phyloP scores from a whole-genome alignment of 2,113 vertebrate genomes.

The Willisornis vidua region DNA sequence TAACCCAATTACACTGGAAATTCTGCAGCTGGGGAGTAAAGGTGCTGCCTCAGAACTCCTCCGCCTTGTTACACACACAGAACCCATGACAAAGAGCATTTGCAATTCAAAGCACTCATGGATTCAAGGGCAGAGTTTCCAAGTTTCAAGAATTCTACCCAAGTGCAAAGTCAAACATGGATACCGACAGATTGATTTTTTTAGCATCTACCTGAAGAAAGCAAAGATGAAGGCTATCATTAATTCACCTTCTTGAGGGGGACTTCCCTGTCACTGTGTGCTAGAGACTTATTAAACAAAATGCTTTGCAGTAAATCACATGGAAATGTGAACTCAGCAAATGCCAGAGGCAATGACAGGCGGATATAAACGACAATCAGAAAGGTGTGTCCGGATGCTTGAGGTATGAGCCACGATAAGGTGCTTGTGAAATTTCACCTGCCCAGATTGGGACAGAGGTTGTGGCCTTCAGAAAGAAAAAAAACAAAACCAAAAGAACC shows the following conservation, averaged over 20 bases:
- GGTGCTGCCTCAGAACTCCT: neutral
- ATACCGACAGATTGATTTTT: neutral
- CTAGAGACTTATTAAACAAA: slow-evolving; percentile 6
- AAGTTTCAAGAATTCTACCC: neutral
- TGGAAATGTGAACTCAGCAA: slow-evolving; percentile 61
- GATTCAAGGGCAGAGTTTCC: slow-evolving; percentile 26
- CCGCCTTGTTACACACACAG: neutral
- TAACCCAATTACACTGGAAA: neutral
- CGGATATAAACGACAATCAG: slow-evolving; percentile 65
- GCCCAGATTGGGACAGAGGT: neutral
- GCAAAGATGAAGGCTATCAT: neutral
- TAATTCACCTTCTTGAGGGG: slow-evolving; percentile 8
- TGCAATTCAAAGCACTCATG: neutral
- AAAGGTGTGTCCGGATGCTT: slow-evolving; percentile 65
- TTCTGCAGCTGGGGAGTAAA: neutral
- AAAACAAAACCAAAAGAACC: neutral
- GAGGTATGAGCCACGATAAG: slow-evolving; percentile 62
- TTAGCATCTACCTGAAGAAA: neutral
- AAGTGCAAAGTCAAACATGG: neutral
- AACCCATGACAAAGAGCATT: neutral
- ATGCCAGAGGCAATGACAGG: slow-evolving; percentile 60
- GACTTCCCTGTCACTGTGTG: neutral
- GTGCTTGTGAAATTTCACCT: slow-evolving; percentile 57
- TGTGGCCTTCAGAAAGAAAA: neutral
- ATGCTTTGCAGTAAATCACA: slow-evolving; percentile 47